Conservation (phyloP, 2,888 invertebrate genomes). For the Tipula vernalis region DNA sequence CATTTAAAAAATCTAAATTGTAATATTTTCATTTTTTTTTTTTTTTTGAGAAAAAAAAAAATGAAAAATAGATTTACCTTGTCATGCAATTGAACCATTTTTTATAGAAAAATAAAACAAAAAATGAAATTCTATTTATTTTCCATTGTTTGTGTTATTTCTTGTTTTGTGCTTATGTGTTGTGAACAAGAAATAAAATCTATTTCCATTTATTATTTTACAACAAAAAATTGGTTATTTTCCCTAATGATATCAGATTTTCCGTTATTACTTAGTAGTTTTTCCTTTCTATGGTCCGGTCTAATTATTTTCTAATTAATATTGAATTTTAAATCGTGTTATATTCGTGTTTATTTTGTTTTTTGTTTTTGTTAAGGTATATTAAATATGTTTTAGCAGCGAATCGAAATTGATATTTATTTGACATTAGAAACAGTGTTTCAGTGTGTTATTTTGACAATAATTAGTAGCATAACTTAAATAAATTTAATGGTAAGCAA, state of each 20-base stretch:
- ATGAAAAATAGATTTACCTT: background rate
- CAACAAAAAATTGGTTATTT: background rate
- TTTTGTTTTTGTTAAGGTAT: background rate
- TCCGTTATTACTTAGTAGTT: background rate
- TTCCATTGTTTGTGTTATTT: background rate
- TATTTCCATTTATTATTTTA: background rate
- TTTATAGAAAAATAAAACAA: background rate
- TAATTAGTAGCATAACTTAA: background rate
- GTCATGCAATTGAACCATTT: constrained; percentile 4
- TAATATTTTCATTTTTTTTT: background rate
- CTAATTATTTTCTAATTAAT: background rate
- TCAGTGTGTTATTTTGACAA: background rate
- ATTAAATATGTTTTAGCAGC: background rate
- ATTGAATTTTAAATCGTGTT: background rate
- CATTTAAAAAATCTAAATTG: background rate
- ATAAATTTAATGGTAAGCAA: background rate
- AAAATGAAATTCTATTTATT: background rate
- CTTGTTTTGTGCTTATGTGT: background rate
- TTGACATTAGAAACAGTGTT: background rate
- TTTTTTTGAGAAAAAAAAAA: background rate
- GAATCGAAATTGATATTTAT: background rate
- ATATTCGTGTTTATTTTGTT: background rate
- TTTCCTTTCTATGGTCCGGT: background rate
- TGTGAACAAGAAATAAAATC: background rate
- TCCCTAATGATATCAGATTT: background rate